These are phyloP conservation scores for Chrosomus eos DNA, from an alignment of 2,797 vertebrate species.

Conservation along the genomic window DNA sequence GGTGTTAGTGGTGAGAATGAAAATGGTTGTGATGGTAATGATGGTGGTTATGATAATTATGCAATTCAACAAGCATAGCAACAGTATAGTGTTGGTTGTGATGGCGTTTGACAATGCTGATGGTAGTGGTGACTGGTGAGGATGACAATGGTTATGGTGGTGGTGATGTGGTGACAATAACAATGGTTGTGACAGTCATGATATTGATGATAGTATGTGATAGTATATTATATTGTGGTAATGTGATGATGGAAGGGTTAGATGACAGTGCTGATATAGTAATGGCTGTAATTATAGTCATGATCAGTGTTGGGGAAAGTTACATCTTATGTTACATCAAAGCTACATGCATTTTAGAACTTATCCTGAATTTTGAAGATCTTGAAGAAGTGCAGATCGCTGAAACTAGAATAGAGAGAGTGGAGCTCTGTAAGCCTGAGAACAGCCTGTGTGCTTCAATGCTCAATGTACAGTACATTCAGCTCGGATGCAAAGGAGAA, in stretches of 20 bases:
- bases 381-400: neutral
- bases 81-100: neutral
- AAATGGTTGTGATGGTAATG: neutral
- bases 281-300: neutral
- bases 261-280: neutral
- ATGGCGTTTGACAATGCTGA: neutral
- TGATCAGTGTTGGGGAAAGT: neutral
- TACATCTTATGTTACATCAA: neutral
- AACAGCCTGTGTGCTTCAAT: constrained; percentile 22
- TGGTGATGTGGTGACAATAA: neutral
- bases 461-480: constrained; percentile 41
- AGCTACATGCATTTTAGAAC: neutral
- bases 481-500: constrained; percentile 19
- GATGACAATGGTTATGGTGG: neutral
- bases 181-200: neutral
- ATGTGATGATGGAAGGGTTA: neutral
- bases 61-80: no score
- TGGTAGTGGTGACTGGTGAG: neutral
- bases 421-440: constrained; percentile 19
- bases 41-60: neutral
- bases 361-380: neutral
- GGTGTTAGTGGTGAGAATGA: neutral
- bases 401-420: neutral
- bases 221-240: neutral
- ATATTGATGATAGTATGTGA: neutral